Evolutionary conservation across 2,888 invertebrate species (phyloP).

Genomic region (Ectropis crepuscularia): DNA sequence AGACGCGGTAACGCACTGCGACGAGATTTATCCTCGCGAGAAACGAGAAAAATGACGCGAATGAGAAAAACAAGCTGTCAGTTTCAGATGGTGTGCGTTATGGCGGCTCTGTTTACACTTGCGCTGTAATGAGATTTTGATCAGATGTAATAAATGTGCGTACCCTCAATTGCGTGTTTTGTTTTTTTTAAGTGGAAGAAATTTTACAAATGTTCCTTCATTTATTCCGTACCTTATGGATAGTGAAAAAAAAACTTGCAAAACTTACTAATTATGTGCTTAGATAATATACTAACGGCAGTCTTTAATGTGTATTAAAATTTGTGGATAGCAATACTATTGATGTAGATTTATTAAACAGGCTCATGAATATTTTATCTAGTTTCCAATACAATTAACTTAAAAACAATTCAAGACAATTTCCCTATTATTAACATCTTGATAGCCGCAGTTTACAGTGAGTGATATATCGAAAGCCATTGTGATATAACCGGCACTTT

Average conservation of each 20-base stretch:
- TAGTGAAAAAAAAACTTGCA: too few species aligned
- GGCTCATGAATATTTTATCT: too few species aligned
- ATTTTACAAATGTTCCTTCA: not conserved
- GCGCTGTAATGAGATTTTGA: slow-evolving; percentile 23
- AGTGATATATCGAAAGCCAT: slow-evolving; percentile 25
- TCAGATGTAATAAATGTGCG: slow-evolving; percentile 11
- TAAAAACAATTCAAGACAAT: not conserved
- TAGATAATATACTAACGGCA: too few species aligned
- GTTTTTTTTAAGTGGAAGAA: not conserved
- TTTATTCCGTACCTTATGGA: too few species aligned
- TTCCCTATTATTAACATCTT: not conserved
- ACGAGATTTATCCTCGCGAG: slow-evolving; percentile 70
- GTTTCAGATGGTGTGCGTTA: slow-evolving; percentile 22
- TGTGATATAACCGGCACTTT: slow-evolving; percentile 35
- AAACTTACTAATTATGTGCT: too few species aligned
- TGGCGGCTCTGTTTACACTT: slow-evolving; percentile 22
- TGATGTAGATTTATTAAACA: too few species aligned
- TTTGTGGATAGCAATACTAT: too few species aligned
- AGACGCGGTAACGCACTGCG: slow-evolving; percentile 46
- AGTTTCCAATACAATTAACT: too few species aligned
- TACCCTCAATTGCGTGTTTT: not conserved
- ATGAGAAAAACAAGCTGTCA: slow-evolving; percentile 41
- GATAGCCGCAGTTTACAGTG: not conserved
- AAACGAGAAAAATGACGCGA: slow-evolving; percentile 60
- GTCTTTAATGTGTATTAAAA: too few species aligned